phyloP scores from a whole-genome alignment of 2,797 vertebrate species.

The Macropodus opercularis region DNA sequence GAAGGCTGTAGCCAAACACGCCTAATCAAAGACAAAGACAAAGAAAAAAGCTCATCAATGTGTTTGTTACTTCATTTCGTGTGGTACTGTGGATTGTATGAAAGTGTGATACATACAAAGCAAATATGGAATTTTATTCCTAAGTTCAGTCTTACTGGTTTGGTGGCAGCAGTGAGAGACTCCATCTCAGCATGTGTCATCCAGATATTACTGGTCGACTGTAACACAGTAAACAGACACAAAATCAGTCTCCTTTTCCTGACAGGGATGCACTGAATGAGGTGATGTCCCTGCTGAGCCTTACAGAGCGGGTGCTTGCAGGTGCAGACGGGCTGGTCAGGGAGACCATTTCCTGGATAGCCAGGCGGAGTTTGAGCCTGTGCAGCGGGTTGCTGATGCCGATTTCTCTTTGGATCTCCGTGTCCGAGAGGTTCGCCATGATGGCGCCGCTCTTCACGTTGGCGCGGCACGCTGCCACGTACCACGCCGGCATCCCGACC shows the following conservation, averaged over 20 bases:
- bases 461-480: slow-evolving; percentile 92
- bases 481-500: slow-evolving; percentile 97
- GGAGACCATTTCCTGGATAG: slow-evolving; percentile 95
- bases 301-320: slow-evolving; percentile 87
- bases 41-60: slow-evolving; percentile 60
- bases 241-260: slow-evolving; percentile 4
- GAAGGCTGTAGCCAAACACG: slow-evolving; percentile 69
- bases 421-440: slow-evolving; percentile 93
- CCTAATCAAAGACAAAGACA: slow-evolving; percentile 78
- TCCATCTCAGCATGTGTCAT: slow-evolving; percentile 98
- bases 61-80: slow-evolving; percentile 26
- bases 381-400: slow-evolving; percentile 93
- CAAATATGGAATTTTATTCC: background rate
- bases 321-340: slow-evolving; percentile 92
- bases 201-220: slow-evolving; percentile 96
- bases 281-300: too few relatives aligned
- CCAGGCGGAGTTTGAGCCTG: slow-evolving; percentile 90
- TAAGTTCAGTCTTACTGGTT: slow-evolving; percentile 86
- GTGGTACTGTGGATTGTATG: background rate
- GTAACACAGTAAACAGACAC: slow-evolving; percentile 50
- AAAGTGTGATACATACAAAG: background rate
- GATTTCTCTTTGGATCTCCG: slow-evolving; percentile 92
- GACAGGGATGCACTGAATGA: background rate
- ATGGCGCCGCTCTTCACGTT: slow-evolving; percentile 95
- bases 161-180: slow-evolving; percentile 89